Evolutionary conservation across 2,888 invertebrate genomes (phyloP), one percentile per base, ranked within the genome.

Genomic region (Gymnoscelis rufifasciata): DNA sequence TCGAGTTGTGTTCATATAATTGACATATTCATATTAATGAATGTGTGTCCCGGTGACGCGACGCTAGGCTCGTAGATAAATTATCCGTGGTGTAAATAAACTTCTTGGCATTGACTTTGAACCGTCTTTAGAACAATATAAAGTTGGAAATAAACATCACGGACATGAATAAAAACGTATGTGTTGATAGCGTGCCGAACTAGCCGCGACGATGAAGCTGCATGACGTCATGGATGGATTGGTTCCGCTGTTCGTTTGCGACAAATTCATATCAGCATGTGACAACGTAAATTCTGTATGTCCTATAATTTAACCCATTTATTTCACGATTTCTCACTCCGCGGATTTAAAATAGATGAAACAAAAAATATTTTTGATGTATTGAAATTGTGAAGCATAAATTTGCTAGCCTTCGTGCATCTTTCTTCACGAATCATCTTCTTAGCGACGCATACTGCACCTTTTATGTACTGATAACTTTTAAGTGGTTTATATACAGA

Each of bases 1-100:
- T 57, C 54, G 54, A 60, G 54, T 58, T 27, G 38, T 36, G 41
- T 38, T 43, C 45, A 38, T 37, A 42, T 46, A 43, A 47, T 49
- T 49, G 52, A 52, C 50, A 50, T 37, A 46, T 46, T 37, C 24
- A 30, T 37, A 44, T 46, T 43, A 47, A 55, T 40, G 39, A 47
- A 31, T 52, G 40, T 40, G 14, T 23, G 30, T 38, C 27, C 42
- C 42, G n/a, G n/a, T n/a, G n/a, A n/a, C 11, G 41, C 46, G 36
- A 37, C 41, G 41, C 38, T 19, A 33, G 35, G 31, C 33, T 47
- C 45, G 31, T 39, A 37, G 35, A 43, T 44, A 48, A 55, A 55
- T 50, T 50, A 49, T 19, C 19, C 39, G 26, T 33, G 37, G 30
- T 40, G 30, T 38, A 35, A 19, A 19, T 19, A 19, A 19, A 50